Base-by-base conservation (phyloP, 2,113 vertebrate genomes). In the Chionis minor region DNA sequence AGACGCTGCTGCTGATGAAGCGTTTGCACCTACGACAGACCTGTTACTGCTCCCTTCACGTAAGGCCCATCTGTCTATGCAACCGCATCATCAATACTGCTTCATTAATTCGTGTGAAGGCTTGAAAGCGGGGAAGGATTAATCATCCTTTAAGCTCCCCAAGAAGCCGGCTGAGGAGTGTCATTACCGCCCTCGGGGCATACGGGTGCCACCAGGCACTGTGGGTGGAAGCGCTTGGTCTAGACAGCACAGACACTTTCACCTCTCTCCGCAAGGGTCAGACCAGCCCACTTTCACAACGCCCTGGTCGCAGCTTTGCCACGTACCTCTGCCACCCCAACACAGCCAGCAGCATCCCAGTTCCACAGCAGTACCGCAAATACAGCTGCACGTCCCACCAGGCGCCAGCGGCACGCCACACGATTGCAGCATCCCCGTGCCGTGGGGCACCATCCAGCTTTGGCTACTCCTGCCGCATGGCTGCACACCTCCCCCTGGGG, bases 341-440 rank as follows among this genome's bases (percentile, higher is more conserved):
- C 8, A 18, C 9, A 4, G 8, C 51, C 26, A 24, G 51, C 56
- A 88, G 49, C 38, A 32, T 27, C 55, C 45, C 80, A 45, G 65
- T 38, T 55, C n/a, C 5, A 1, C n/a, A 78, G 69, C 47, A 72
- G 32, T 12, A 40, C 24, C 23, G 44, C 1, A 3, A 32, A 81
- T 32, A 19, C 8, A 5, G 35, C 4, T 0, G 0, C 38, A 63
- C 2, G 0, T 12, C 21, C 61, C 62, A 45, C 4, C 32, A n/a
- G 69, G 35, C 2, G 3, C 45, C 72, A 74, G 67, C 69, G 38
- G 63, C 35, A 24, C 4, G 1, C 26, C 38, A 6, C 1, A 3
- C 4, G 3, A 67, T 0, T n/a, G 86, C 38, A 42, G n/a, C 4
- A 2, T 35, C 49, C 58, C 54, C 17, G 2, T 0, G 1, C 51